Conservation (phyloP, 2,113 vertebrate species). For the Prinia subflava region DNA sequence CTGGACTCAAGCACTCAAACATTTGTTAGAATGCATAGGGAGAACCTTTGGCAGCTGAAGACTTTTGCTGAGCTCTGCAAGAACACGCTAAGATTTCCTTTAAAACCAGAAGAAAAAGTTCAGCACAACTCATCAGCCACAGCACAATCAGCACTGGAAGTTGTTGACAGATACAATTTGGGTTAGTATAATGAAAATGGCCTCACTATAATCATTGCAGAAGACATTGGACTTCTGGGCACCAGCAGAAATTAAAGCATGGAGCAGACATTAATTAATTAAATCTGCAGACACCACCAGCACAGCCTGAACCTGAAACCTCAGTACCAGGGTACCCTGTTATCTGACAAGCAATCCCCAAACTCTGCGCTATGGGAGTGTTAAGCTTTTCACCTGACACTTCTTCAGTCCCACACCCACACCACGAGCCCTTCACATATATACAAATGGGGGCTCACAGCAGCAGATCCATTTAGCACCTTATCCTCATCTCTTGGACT, state of each 20-base stretch:
- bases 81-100: not conserved
- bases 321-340: not conserved
- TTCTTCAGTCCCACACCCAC: not conserved
- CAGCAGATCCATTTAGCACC: not conserved
- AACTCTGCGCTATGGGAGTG: not conserved
- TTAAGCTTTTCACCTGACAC: not conserved
- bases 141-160: not conserved
- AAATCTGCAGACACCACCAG: not conserved
- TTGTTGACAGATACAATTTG: not conserved
- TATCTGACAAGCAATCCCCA: not conserved
- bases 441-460: not conserved
- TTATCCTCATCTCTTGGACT: not conserved
- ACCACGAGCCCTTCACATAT: not conserved
- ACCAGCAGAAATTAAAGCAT: not conserved
- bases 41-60: not conserved
- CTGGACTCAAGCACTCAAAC: not conserved
- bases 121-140: not conserved
- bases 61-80: not conserved
- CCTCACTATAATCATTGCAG: not conserved
- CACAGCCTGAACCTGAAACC: not conserved
- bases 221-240: accelerated
- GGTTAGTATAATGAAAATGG: not conserved
- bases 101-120: not conserved
- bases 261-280: not conserved
- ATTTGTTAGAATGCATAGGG: not conserved